phyloP scores from a whole-genome alignment of 2,113 vertebrate genomes.

The Tympanuchus pallidicinctus region DNA sequence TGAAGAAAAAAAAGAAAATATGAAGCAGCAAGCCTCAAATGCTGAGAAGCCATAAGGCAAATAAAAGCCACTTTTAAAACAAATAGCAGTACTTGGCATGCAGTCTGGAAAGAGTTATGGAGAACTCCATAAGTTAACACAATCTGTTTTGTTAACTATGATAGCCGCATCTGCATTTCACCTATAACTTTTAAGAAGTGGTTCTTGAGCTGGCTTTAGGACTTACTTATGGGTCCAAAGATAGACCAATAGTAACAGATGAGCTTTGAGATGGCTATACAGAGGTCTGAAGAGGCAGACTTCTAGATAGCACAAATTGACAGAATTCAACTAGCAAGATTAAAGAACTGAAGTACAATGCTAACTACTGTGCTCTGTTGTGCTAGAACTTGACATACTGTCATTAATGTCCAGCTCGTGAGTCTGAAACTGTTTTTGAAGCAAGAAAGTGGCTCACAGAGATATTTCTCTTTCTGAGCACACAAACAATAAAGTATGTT shows the following conservation, averaged over 20 bases:
- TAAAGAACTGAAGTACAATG: not conserved
- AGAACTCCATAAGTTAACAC: not conserved
- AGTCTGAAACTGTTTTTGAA: conserved; percentile 5
- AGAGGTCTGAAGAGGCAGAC: not conserved
- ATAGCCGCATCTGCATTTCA: not conserved
- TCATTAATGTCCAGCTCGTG: not conserved
- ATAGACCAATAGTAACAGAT: not conserved
- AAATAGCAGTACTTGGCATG: not conserved
- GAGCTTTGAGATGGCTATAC: not conserved
- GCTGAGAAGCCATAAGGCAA: not conserved
- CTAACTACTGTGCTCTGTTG: not conserved
- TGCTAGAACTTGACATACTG: not conserved
- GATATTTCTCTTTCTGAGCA: not conserved
- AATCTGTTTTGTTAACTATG: not conserved
- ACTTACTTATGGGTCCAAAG: not conserved
- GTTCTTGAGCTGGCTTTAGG: not conserved
- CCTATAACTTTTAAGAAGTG: not conserved
- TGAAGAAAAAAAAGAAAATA: not conserved
- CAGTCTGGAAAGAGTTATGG: not conserved
- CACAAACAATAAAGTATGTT: not conserved
- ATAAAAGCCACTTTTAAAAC: not conserved
- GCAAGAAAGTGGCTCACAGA: not conserved
- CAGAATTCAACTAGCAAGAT: not conserved
- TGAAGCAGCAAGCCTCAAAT: not conserved
- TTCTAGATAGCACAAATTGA: not conserved